Conservation (phyloP, 2,888 invertebrate species). For the Oxyscelio sp. region DNA sequence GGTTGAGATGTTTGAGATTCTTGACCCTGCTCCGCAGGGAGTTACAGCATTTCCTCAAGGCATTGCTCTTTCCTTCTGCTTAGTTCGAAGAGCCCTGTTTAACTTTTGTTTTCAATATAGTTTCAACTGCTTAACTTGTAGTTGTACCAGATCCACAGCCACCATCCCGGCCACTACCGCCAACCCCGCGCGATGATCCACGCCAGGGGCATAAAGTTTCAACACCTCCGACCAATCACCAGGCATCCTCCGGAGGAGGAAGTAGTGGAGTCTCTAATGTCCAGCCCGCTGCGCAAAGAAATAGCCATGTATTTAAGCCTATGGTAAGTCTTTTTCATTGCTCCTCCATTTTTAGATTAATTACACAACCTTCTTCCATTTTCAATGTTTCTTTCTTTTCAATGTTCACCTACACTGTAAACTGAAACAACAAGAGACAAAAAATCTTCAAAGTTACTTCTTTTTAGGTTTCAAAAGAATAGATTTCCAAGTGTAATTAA, state of each 20-base stretch:
- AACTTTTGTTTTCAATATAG: conserved; percentile 51
- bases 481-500: not conserved
- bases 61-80: too few species aligned
- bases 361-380: conserved; percentile 68
- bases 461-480: too few species aligned
- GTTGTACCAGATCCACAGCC: conserved; percentile 96
- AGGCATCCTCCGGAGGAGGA: conserved; percentile 77
- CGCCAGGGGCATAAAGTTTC: conserved; percentile 87
- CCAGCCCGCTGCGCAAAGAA: conserved; percentile 92
- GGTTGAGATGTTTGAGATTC: too few species aligned
- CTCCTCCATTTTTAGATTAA: too few species aligned
- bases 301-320: conserved; percentile 96
- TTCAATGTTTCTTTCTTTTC: conserved; percentile 65
- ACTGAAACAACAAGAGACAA: conserved; percentile 33
- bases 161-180: conserved; percentile 94
- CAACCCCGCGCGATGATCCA: conserved; percentile 92
- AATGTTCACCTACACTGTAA: conserved; percentile 57
- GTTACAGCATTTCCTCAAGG: too few species aligned
- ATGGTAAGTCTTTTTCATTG: conserved; percentile 94
- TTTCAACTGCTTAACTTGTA: conserved; percentile 74
- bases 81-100: too few species aligned
- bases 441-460: not conserved
- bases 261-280: conserved; percentile 84
- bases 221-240: conserved; percentile 88
- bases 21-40: too few species aligned